Evolutionary conservation across 1,140 invertebrate genomes (phyloP).

Genomic region (Cydia fagiglandana): DNA sequence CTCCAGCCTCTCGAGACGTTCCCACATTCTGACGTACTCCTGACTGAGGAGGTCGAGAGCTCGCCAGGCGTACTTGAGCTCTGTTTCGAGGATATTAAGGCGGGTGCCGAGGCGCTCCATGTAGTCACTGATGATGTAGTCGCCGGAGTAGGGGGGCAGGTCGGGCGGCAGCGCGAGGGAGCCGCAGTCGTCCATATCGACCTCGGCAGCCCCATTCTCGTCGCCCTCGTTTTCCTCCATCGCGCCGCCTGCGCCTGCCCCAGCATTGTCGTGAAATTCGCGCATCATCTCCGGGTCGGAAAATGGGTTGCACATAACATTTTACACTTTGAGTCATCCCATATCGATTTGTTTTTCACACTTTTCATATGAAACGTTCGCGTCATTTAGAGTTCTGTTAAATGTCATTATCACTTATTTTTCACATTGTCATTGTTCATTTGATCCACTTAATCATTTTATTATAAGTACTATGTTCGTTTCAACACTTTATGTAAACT

Average conservation of each 20-base stretch:
- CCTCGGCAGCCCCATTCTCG: conserved; percentile 76
- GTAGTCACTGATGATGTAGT: conserved; percentile 90
- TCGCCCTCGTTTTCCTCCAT: conserved; percentile 77
- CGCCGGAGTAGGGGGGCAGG: conserved; percentile 75
- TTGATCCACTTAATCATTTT: conserved; percentile 53
- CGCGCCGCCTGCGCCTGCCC: conserved; percentile 70
- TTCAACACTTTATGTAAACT: conserved; percentile 67
- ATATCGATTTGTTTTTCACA: conserved; percentile 75
- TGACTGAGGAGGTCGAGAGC: conserved; percentile 93
- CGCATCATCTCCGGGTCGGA: conserved; percentile 75
- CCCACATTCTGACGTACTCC: conserved; percentile 97
- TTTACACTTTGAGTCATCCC: conserved; percentile 77
- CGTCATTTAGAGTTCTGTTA: conserved; percentile 53
- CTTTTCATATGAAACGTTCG: conserved; percentile 65
- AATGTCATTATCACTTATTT: conserved; percentile 61
- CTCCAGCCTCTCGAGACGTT: conserved; percentile 94
- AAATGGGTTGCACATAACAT: conserved; percentile 68
- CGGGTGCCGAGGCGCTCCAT: conserved; percentile 93
- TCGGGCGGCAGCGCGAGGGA: conserved; percentile 71
- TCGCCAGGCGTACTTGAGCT: conserved; percentile 94
- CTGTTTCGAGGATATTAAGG: conserved; percentile 92
- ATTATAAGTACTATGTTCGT: conserved; percentile 41
- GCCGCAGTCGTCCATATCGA: conserved; percentile 75
- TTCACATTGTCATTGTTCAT: conserved; percentile 62
- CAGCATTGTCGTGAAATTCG: conserved; percentile 75